A percentile compares a stretch with the other conserved stretches of the same genome.
Conservation (phyloP, 2,113 vertebrate genomes). For the Acrocephalus kingi region DNA sequence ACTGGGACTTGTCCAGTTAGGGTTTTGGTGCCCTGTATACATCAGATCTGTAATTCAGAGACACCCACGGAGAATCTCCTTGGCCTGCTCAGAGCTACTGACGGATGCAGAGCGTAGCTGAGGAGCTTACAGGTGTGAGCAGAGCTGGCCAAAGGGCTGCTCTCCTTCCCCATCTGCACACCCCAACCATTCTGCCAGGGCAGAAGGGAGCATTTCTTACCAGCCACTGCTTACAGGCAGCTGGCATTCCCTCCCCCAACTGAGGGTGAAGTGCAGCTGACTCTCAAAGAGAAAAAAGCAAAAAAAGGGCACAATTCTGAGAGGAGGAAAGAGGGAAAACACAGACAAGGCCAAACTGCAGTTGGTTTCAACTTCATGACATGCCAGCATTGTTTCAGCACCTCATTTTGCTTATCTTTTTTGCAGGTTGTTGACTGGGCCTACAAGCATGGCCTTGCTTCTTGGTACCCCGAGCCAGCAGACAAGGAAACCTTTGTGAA, state of each 20-base stretch:
- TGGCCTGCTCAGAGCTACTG: neutral
- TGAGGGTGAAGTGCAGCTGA: neutral
- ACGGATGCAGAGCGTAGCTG: rapidly evolving
- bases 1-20: neutral
- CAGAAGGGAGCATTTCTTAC: neutral
- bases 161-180: neutral
- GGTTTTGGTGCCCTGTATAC: neutral
- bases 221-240: neutral
- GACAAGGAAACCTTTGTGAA: constrained; percentile 94
- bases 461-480: constrained; percentile 90
- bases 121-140: neutral
- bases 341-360: neutral
- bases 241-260: neutral
- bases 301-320: neutral
- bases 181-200: neutral
- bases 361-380: neutral
- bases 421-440: constrained; percentile 88
- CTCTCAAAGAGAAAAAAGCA: neutral
- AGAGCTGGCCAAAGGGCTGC: neutral
- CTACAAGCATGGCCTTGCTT: constrained; percentile 88
- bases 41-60: neutral
- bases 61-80: neutral
- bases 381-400: neutral
- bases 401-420: constrained; percentile 11
- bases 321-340: neutral